Conservation (phyloP, 1,140 invertebrate genomes). For the Drosophila subobscura region DNA sequence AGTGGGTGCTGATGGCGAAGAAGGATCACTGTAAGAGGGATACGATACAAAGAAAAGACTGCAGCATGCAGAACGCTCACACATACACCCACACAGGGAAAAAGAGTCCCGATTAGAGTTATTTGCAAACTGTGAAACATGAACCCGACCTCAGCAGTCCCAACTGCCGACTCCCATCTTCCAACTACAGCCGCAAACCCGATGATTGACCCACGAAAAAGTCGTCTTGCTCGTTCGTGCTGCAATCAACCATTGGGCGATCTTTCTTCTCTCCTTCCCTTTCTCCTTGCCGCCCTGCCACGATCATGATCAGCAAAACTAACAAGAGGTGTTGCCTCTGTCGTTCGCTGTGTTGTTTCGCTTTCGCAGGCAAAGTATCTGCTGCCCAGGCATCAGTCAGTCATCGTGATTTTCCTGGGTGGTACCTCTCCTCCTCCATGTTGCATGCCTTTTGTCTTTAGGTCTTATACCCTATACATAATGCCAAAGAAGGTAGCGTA, state of each 20-base stretch:
- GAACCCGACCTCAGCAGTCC: conserved; percentile 39
- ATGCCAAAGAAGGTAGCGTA: not conserved
- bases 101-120: conserved; percentile 41
- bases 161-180: not conserved
- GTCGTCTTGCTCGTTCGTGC: conserved; percentile 53
- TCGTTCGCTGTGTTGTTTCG: conserved; percentile 49
- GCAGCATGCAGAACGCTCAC: conserved; percentile 25
- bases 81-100: conserved; percentile 22
- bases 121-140: conserved; percentile 64
- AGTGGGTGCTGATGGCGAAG: too few species aligned
- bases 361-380: conserved; percentile 34
- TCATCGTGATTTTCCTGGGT: conserved; percentile 80
- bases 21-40: conserved; percentile 26
- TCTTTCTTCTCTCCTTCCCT: conserved; percentile 10
- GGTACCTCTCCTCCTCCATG: conserved; percentile 23
- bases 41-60: not conserved
- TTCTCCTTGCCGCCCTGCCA: conserved; percentile 24
- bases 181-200: conserved; percentile 13
- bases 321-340: conserved; percentile 80
- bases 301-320: conserved; percentile 79
- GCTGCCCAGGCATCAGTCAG: conserved; percentile 62
- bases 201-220: conserved; percentile 66
- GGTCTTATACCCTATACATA: conserved; percentile 1
- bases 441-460: conserved; percentile 50
- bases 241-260: conserved; percentile 64